Percentiles rank a stretch among this genome's conserved stretches.
These are phyloP conservation scores for Stichodactyla mertensii DNA, from an alignment of 64 coral and sea anemone genomes.

Conservation along the genomic window DNA sequence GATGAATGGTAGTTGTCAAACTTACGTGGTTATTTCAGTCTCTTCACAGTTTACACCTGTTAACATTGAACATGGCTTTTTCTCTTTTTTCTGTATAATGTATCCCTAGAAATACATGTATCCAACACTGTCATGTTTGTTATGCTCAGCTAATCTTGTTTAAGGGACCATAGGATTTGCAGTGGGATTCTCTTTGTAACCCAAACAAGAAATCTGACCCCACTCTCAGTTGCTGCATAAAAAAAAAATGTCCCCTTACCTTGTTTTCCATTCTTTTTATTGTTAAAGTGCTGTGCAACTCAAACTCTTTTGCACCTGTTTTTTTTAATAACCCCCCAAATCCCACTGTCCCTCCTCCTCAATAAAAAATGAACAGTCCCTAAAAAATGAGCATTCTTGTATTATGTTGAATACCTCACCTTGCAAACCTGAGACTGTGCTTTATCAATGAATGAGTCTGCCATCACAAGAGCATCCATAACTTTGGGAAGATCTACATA, in stretches of 20 bases:
- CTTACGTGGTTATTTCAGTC: conserved; percentile 14
- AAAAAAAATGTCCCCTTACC: too few species aligned
- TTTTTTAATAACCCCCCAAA: too few species aligned
- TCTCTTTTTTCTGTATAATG: conserved; percentile 95
- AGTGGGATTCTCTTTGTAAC: too few species aligned
- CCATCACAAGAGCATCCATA: conserved; percentile 69
- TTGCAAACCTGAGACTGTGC: conserved; percentile 62
- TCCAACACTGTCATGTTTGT: not conserved
- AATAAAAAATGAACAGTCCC: not conserved
- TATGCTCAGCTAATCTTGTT: too few species aligned
- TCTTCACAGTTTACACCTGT: conserved; percentile 24
- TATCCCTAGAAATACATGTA: conserved; percentile 48
- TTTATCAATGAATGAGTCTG: conserved; percentile 68
- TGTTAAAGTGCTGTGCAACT: too few species aligned
- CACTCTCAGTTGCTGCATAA: too few species aligned
- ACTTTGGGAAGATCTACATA: conserved; percentile 66
- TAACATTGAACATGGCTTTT: conserved; percentile 44
- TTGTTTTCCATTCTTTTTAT: too few species aligned
- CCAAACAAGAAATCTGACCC: too few species aligned
- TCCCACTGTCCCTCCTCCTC: too few species aligned
- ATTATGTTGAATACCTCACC: conserved; percentile 12
- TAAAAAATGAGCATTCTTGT: too few species aligned
- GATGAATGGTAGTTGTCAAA: not conserved
- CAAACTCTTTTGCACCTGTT: too few species aligned
- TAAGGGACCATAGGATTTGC: too few species aligned